These are phyloP conservation scores for Hermetia illucens DNA, from an alignment of 1,140 invertebrate genomes.

Conservation along the genomic window DNA sequence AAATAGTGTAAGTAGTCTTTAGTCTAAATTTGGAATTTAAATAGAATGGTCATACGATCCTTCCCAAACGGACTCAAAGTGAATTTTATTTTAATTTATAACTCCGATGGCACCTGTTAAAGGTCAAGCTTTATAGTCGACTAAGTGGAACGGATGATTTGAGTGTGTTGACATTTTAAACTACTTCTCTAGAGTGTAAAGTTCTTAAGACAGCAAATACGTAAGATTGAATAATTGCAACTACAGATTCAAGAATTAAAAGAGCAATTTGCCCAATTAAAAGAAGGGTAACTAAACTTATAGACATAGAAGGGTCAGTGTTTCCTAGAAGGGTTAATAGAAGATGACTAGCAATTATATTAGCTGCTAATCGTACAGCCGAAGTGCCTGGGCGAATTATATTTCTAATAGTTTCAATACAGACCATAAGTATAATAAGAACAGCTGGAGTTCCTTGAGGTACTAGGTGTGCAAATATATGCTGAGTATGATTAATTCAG, in stretches of 20 bases:
- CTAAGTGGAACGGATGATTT: slow-evolving; percentile 38
- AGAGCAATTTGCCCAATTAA: slow-evolving; percentile 35
- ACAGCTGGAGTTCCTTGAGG: slow-evolving; percentile 39
- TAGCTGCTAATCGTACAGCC: slow-evolving; percentile 46
- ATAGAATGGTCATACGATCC: no score
- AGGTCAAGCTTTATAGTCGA: slow-evolving; percentile 40
- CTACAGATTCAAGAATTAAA: slow-evolving; percentile 34
- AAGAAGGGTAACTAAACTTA: slow-evolving; percentile 25
- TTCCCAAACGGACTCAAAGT: no score
- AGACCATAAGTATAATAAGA: slow-evolving; percentile 39
- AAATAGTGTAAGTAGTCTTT: no score
- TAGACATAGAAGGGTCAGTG: slow-evolving; percentile 20
- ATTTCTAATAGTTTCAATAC: slow-evolving; percentile 44
- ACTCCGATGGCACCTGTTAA: slow-evolving; percentile 31
- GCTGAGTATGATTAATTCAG: slow-evolving; percentile 36
- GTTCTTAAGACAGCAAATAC: slow-evolving; percentile 37
- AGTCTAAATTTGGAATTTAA: no score
- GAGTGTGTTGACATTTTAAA: slow-evolving; percentile 31
- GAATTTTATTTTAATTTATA: no score
- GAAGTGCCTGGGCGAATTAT: slow-evolving; percentile 46
- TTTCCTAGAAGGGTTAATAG: slow-evolving; percentile 38
- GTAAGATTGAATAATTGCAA: slow-evolving; percentile 40
- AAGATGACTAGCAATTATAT: slow-evolving; percentile 52
- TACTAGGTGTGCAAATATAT: slow-evolving; percentile 45
- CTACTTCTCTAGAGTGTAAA: slow-evolving; percentile 37